Conservation (phyloP, 2,797 vertebrate species). For the Gallirallus australis region DNA sequence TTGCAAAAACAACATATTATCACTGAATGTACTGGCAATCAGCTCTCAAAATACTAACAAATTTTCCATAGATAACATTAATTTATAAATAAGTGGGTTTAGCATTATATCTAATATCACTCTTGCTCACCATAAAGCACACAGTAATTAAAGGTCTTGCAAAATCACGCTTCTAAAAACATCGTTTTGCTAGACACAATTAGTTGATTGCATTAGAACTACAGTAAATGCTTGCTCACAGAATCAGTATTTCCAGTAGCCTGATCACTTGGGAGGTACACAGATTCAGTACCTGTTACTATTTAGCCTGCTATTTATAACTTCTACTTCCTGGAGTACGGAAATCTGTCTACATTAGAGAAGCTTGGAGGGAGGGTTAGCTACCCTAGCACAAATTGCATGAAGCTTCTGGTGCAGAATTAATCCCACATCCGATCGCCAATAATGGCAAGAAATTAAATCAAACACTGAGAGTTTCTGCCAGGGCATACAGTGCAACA, state of each 20-base stretch:
- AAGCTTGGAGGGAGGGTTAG: not conserved
- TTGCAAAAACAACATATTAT: not conserved
- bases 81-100: not conserved
- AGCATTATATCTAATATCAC: not conserved
- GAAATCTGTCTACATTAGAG: not conserved
- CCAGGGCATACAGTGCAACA: not conserved
- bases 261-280: not conserved
- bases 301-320: not conserved
- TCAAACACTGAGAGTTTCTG: not conserved
- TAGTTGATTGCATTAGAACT: not conserved
- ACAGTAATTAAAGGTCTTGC: not conserved
- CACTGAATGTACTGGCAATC: not conserved
- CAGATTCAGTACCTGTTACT: not conserved
- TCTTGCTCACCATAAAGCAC: not conserved
- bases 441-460: not conserved
- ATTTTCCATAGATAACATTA: not conserved
- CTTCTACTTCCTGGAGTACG: not conserved
- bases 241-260: not conserved
- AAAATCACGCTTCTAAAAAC: not conserved
- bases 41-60: not conserved
- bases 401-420: too few relatives aligned
- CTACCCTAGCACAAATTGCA: not conserved
- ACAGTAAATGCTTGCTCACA: not conserved
- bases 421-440: not conserved
- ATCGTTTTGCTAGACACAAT: not conserved